phyloP scores from a whole-genome alignment of 2,888 invertebrate genomes.

The Leptinotarsa rubiginosa region DNA sequence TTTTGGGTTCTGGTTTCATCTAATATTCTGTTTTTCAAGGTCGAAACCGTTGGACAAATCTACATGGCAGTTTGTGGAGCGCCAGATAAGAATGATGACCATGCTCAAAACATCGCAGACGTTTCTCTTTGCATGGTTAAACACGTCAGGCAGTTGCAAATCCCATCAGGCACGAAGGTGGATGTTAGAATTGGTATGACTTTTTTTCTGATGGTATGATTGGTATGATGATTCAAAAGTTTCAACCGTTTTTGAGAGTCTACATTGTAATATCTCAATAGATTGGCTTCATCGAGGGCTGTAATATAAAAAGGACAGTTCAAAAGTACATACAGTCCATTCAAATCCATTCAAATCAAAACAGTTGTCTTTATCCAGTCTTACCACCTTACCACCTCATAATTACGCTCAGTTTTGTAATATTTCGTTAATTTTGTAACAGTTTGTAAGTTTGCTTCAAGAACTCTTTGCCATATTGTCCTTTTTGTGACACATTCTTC shows the following conservation, averaged over 20 bases:
- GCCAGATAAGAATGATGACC: constrained; percentile 79
- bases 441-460: too few relatives aligned
- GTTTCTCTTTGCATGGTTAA: constrained; percentile 81
- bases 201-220: background rate
- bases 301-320: background rate
- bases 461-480: too few relatives aligned
- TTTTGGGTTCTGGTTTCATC: too few relatives aligned
- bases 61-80: constrained; percentile 94
- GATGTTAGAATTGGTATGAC: constrained; percentile 74
- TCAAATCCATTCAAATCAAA: background rate
- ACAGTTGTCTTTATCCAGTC: background rate
- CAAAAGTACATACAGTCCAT: background rate
- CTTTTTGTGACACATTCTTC: too few relatives aligned
- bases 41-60: constrained; percentile 92
- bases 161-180: constrained; percentile 71
- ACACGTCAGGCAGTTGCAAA: constrained; percentile 75
- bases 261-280: too few relatives aligned
- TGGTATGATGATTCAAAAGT: background rate
- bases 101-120: constrained; percentile 83
- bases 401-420: too few relatives aligned
- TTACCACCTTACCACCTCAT: too few relatives aligned
- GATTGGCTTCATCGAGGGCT: too few relatives aligned
- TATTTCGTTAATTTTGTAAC: too few relatives aligned
- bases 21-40: constrained; percentile 68
- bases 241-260: too few relatives aligned